These are phyloP conservation scores for Dynastes maya DNA, from an alignment of 2,888 invertebrate species.

Conservation along the genomic window DNA sequence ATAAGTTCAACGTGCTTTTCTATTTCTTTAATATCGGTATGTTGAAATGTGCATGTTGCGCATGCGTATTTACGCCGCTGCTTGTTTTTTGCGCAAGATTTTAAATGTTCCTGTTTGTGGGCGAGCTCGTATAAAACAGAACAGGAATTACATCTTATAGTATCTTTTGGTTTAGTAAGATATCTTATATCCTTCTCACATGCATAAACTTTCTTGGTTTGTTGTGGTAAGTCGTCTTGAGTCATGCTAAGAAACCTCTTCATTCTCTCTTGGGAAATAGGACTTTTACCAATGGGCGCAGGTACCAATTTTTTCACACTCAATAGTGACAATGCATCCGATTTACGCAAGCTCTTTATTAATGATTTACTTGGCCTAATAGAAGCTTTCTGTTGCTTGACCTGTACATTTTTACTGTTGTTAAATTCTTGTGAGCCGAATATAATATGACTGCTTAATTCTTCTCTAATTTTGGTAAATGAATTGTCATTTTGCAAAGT, in stretches of 20 bases:
- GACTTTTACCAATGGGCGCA: slow-evolving; percentile 77
- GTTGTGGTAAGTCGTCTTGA: slow-evolving; percentile 58
- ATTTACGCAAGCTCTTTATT: background rate
- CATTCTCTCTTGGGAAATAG: slow-evolving; percentile 74
- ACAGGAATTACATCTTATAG: slow-evolving; percentile 64
- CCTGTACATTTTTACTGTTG: slow-evolving; percentile 4
- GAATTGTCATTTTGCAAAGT: slow-evolving; percentile 40
- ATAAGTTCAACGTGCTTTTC: slow-evolving; percentile 60
- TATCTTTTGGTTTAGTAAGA: slow-evolving; percentile 63
- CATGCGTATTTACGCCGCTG: slow-evolving; percentile 62
- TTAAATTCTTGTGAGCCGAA: slow-evolving; percentile 46
- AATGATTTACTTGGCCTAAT: background rate
- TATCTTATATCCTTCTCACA: slow-evolving; percentile 60
- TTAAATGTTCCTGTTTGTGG: slow-evolving; percentile 60
- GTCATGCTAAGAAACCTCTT: slow-evolving; percentile 64
- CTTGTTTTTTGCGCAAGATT: slow-evolving; percentile 60
- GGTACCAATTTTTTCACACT: background rate
- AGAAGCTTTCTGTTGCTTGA: slow-evolving; percentile 13
- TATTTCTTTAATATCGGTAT: slow-evolving; percentile 61
- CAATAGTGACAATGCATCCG: background rate
- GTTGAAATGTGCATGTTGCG: slow-evolving; percentile 63
- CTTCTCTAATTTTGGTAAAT: slow-evolving; percentile 55
- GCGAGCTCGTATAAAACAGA: slow-evolving; percentile 62
- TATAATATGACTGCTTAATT: slow-evolving; percentile 55
- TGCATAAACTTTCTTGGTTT: slow-evolving; percentile 56